Evolutionary conservation across 2,113 vertebrate species (phyloP).

Genomic region (Semnornis frantzii): DNA sequence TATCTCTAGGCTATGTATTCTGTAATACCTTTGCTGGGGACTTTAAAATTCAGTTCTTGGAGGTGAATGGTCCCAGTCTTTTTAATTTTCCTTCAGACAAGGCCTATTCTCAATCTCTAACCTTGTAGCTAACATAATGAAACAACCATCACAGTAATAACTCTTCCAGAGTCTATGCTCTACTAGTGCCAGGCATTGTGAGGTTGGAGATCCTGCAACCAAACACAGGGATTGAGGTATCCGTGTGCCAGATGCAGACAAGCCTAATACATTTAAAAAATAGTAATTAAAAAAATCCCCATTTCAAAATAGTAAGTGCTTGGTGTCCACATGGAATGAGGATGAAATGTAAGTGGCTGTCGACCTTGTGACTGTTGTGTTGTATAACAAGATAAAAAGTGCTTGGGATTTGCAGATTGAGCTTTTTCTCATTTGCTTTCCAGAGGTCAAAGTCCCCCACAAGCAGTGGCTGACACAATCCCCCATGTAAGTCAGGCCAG

Average conservation of each 20-base stretch:
- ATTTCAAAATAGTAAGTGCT: neutral
- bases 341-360: neutral
- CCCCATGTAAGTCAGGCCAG: neutral
- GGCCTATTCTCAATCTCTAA: neutral
- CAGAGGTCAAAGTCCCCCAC: constrained; percentile 47
- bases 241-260: neutral
- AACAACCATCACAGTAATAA: neutral
- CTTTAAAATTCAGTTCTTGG: neutral
- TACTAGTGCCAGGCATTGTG: neutral
- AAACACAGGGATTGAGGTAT: neutral
- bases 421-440: constrained; percentile 48
- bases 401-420: constrained; percentile 43
- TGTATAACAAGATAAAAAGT: constrained; percentile 61
- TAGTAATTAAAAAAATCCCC: neutral
- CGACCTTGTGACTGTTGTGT: constrained; percentile 44
- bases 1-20: neutral
- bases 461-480: neutral
- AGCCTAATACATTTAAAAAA: neutral
- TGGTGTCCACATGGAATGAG: neutral
- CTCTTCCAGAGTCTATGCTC: neutral
- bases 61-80: neutral
- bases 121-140: neutral
- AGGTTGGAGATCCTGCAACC: neutral
- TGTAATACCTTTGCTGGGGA: neutral
- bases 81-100: constrained; percentile 11